A percentile compares a stretch with the other conserved stretches of the same genome.
Conservation (phyloP, 2,888 invertebrate species). For the Drosophila helvetica region DNA sequence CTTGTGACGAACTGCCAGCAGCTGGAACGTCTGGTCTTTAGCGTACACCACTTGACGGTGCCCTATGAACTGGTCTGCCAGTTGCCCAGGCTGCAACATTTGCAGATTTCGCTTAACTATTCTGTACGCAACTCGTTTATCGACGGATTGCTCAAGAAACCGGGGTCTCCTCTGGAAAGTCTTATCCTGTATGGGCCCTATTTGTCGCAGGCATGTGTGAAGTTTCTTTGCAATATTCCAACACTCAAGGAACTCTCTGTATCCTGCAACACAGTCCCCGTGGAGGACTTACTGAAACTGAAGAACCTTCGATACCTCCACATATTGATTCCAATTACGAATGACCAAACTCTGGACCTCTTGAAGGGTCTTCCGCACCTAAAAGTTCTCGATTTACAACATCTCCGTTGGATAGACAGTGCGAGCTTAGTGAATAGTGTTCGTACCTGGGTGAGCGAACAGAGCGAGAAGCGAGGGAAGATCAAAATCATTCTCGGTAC, state of each 20-base stretch:
- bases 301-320: constrained; percentile 16
- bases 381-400: neutral
- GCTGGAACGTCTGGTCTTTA: constrained; percentile 13
- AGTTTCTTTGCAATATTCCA: constrained; percentile 13
- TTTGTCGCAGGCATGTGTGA: no score
- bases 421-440: no score
- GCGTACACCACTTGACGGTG: neutral
- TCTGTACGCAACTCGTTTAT: constrained; percentile 2
- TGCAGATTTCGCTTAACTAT: constrained; percentile 5
- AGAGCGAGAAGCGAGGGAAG: neutral
- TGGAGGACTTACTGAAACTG: constrained; percentile 8
- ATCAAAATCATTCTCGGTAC: constrained; percentile 7
- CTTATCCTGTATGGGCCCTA: no score
- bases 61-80: constrained; percentile 15
- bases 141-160: constrained; percentile 7
- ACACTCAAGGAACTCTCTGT: constrained; percentile 36
- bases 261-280: neutral
- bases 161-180: constrained; percentile 14
- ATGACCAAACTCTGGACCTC: constrained; percentile 14
- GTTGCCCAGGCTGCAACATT: constrained; percentile 34
- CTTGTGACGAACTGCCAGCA: constrained; percentile 14
- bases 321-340: constrained; percentile 19
- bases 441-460: neutral
- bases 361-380: constrained; percentile 8
- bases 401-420: neutral